Base-by-base conservation (phyloP, 1,140 invertebrate species). In the Ectropis grisescens region DNA sequence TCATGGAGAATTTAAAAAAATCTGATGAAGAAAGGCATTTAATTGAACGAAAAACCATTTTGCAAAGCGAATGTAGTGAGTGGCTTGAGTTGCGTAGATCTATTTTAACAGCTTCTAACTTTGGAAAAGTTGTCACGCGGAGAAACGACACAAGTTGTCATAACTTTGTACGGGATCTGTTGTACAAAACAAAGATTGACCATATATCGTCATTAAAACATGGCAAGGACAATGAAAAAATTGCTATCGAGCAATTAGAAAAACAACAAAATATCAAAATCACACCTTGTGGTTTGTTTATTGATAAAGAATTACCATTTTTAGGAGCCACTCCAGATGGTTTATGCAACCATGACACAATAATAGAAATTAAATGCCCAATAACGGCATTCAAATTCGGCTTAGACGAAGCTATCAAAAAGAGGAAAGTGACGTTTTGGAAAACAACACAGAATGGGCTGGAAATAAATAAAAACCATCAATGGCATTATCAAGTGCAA, bases 261-360 rank as follows among this genome's bases (percentile, higher is more conserved):
- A n/a, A 14, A 25, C 30, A 32, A 39, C 16, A 43, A 10, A 33
- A 39, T 13, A 39, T 51, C 13, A 41, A 47, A 34, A 49, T 71
- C 6, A 29, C 45, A 26, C 31, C 41, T 24, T 69, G 67, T 40
- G 72, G 78, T 5, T 48, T 84, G 1, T 72, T 70, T 39, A 54
- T 83, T 19, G 57, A 67, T 41, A 11, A 33, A 4, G 40, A 69
- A 31, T 14, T 45, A 6, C 55, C 55, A 2, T 67, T 43, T 30
- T 31, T 85, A 3, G 78, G 48, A 22, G 71, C 66, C 7, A 53
- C 56, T 1, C 78, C 76, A 11, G 76, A 83, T 62, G 76, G 79
- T 11, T 27, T 82, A 1, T 42, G 75, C 13, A 57, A 47, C 8
- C 28, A 61, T 13, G 29, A 41, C 13, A 31, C 8, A 2, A 32